These are phyloP conservation scores for Mactra quadrangularis DNA, from an alignment of 1,140 invertebrate species.

Conservation along the genomic window DNA sequence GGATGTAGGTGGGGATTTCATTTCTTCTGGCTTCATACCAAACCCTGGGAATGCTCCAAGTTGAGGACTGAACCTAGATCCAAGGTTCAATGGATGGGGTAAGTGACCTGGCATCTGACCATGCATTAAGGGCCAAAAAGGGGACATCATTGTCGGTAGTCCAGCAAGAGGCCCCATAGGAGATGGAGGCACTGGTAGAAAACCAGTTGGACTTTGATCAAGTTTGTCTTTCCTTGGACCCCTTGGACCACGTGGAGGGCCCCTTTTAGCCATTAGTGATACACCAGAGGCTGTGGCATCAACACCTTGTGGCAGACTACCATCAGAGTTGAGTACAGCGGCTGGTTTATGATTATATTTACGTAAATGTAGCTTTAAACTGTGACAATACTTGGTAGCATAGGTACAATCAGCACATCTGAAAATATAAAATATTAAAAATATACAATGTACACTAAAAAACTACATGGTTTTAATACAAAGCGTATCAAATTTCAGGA, in stretches of 20 bases:
- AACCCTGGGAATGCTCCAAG: conserved; percentile 28
- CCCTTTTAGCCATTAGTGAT: conserved; percentile 78
- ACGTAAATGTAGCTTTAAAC: conserved; percentile 96
- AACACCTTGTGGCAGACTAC: conserved; percentile 80
- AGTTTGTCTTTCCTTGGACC: conserved; percentile 78
- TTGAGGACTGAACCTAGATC: conserved; percentile 56
- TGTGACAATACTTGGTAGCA: conserved; percentile 99
- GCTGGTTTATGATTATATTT: conserved; percentile 93
- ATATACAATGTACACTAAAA: not conserved
- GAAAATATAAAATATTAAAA: conserved; percentile 9
- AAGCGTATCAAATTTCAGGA: too few relatives aligned
- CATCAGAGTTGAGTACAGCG: conserved; percentile 82
- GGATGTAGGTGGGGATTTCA: conserved; percentile 21
- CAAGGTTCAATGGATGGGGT: conserved; percentile 69
- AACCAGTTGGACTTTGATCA: conserved; percentile 57
- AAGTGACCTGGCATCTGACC: conserved; percentile 69
- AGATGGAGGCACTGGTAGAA: conserved; percentile 63
- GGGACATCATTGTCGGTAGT: conserved; percentile 70
- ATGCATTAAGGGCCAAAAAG: conserved; percentile 78
- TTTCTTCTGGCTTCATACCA: conserved; percentile 45
- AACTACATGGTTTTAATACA: too few relatives aligned
- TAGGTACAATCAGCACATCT: conserved; percentile 97
- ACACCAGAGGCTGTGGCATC: conserved; percentile 78
- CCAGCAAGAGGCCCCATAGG: conserved; percentile 59
- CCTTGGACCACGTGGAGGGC: conserved; percentile 82